phyloP scores from a whole-genome alignment of 53 echinoderm and acorn worm genomes.

The Actinopyga echinites region DNA sequence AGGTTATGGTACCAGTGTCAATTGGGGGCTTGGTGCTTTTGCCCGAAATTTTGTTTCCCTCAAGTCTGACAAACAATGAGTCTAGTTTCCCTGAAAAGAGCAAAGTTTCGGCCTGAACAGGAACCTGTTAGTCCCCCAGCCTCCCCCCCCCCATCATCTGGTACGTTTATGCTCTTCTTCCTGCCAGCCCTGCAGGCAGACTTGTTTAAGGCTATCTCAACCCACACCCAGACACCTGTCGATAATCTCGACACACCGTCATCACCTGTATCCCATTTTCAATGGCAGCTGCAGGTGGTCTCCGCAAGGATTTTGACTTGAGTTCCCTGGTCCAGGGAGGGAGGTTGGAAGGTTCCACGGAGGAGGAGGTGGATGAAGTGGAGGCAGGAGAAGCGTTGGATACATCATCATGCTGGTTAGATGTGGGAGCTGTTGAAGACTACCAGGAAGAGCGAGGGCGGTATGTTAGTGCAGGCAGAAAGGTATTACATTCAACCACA shows the following conservation, averaged over 20 bases:
- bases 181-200: no score
- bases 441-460: constrained; percentile 22
- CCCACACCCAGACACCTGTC: no score
- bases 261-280: constrained; percentile 25
- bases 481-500: background rate
- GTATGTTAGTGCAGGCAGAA: constrained; percentile 4
- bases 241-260: background rate
- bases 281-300: constrained; percentile 20
- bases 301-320: constrained; percentile 62
- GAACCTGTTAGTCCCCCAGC: no score
- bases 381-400: constrained; percentile 13
- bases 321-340: constrained; percentile 83
- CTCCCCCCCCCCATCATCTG: no score
- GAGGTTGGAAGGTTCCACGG: constrained; percentile 45
- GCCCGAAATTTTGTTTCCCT: no score
- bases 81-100: no score
- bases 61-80: no score
- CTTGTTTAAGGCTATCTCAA: no score
- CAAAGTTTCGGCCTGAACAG: no score
- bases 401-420: constrained; percentile 31
- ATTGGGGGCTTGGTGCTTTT: no score
- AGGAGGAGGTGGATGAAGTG: constrained; percentile 4
- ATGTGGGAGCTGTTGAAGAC: constrained; percentile 37
- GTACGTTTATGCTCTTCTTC: no score
- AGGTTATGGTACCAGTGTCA: no score